These are phyloP conservation scores for Antechinus flavipes DNA, from an alignment of 2,113 vertebrate genomes.

Conservation along the genomic window DNA sequence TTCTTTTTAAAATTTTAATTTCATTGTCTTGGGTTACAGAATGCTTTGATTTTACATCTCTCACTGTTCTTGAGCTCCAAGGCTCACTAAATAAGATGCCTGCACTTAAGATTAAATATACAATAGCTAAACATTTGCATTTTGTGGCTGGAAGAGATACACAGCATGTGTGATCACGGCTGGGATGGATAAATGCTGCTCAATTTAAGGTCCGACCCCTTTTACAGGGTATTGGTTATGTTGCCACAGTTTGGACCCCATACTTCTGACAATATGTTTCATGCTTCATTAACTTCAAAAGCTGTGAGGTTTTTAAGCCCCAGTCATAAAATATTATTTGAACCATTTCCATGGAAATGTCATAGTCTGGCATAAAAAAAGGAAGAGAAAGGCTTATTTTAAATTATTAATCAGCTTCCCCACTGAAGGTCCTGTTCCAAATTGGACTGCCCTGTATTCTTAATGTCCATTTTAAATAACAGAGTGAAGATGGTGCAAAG, in stretches of 20 bases:
- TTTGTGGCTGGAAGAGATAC: conserved; percentile 56
- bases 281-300: conserved; percentile 58
- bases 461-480: conserved; percentile 47
- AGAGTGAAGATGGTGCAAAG: conserved; percentile 35
- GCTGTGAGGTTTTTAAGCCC: conserved; percentile 37
- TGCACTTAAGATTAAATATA: conserved; percentile 23
- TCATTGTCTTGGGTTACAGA: neutral
- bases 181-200: conserved; percentile 21
- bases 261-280: conserved; percentile 36
- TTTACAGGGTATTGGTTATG: conserved; percentile 62
- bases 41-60: neutral
- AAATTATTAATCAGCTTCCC: conserved; percentile 64
- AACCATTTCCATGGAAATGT: conserved; percentile 61
- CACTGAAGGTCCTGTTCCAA: conserved; percentile 56
- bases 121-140: conserved; percentile 17
- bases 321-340: conserved; percentile 42
- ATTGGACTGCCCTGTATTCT: neutral
- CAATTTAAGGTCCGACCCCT: conserved; percentile 31
- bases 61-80: neutral
- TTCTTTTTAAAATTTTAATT: neutral
- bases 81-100: conserved; percentile 20
- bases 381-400: conserved; percentile 47
- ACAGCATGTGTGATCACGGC: conserved; percentile 10
- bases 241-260: conserved; percentile 41
- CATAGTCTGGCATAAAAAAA: conserved; percentile 50